phyloP scores from a whole-genome alignment of 2,888 invertebrate genomes.

The Drosophila falleni region DNA sequence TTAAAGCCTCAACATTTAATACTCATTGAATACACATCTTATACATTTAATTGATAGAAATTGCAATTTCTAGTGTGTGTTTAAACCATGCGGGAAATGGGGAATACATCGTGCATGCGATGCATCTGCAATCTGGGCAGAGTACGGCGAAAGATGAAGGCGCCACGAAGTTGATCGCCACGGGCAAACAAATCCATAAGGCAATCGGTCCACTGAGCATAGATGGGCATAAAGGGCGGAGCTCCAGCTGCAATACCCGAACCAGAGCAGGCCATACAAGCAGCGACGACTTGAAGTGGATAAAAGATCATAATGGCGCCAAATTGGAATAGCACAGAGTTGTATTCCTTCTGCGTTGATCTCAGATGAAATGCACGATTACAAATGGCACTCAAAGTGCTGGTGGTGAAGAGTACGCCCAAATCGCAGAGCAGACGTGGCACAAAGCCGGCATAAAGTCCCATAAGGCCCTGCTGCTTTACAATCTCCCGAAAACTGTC shows the following conservation, averaged over 20 bases:
- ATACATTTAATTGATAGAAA: background rate
- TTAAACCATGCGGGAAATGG: slow-evolving; percentile 12
- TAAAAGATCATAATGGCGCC: slow-evolving; percentile 37
- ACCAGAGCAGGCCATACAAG: slow-evolving; percentile 65
- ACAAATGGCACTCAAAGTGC: slow-evolving; percentile 21
- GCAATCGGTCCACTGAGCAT: slow-evolving; percentile 60
- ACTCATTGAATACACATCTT: background rate
- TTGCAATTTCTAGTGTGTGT: background rate
- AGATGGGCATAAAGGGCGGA: slow-evolving; percentile 67
- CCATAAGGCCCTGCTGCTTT: slow-evolving; percentile 21
- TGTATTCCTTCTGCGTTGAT: slow-evolving; percentile 26
- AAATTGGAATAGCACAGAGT: slow-evolving; percentile 47
- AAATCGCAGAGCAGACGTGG: slow-evolving; percentile 54
- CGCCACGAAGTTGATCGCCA: slow-evolving; percentile 59
- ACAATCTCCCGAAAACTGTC: slow-evolving; percentile 25
- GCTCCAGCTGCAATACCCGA: slow-evolving; percentile 55
- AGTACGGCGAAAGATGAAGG: slow-evolving; percentile 51
- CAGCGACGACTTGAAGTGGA: slow-evolving; percentile 54
- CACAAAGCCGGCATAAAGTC: slow-evolving; percentile 57
- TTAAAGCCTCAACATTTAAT: no score
- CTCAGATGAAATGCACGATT: slow-evolving; percentile 6
- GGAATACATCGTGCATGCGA: slow-evolving; percentile 13
- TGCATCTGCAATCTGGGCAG: slow-evolving; percentile 38
- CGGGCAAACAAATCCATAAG: slow-evolving; percentile 50
- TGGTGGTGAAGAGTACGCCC: slow-evolving; percentile 46